Evolutionary conservation across 1,140 invertebrate species (phyloP).

Genomic region (Atopsyche davidsoni): DNA sequence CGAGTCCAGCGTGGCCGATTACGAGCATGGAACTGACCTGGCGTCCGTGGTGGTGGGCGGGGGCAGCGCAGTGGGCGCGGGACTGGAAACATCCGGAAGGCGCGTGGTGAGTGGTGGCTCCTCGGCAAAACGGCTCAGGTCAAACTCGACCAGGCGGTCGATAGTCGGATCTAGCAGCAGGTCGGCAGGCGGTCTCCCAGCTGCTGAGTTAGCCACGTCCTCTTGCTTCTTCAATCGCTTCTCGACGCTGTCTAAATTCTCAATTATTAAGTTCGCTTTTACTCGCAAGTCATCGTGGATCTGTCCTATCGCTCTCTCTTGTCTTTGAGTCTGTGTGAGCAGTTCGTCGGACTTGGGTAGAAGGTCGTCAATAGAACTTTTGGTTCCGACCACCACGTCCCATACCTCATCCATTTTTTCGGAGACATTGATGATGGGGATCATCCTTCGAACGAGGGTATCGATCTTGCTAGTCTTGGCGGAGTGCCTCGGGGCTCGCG

Average conservation of each 20-base stretch:
- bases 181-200: conserved; percentile 65
- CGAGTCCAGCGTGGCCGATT: conserved; percentile 36
- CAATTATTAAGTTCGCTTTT: conserved; percentile 81
- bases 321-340: conserved; percentile 76
- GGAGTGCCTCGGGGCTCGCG: conserved; percentile 39
- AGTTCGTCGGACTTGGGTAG: conserved; percentile 80
- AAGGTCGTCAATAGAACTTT: conserved; percentile 75
- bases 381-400: conserved; percentile 81
- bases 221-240: conserved; percentile 77
- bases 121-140: conserved; percentile 55
- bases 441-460: conserved; percentile 67
- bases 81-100: conserved; percentile 21
- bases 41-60: conserved; percentile 43
- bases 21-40: conserved; percentile 34
- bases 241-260: conserved; percentile 79
- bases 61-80: conserved; percentile 35
- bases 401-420: conserved; percentile 87
- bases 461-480: conserved; percentile 69
- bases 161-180: conserved; percentile 70
- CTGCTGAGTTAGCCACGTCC: conserved; percentile 64
- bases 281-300: conserved; percentile 75
- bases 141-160: conserved; percentile 68
- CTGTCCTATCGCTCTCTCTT: conserved; percentile 79
- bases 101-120: conserved; percentile 29
- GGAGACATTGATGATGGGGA: conserved; percentile 75